phyloP scores from a whole-genome alignment of 2,113 vertebrate genomes.

The Amblyopsis rosae region DNA sequence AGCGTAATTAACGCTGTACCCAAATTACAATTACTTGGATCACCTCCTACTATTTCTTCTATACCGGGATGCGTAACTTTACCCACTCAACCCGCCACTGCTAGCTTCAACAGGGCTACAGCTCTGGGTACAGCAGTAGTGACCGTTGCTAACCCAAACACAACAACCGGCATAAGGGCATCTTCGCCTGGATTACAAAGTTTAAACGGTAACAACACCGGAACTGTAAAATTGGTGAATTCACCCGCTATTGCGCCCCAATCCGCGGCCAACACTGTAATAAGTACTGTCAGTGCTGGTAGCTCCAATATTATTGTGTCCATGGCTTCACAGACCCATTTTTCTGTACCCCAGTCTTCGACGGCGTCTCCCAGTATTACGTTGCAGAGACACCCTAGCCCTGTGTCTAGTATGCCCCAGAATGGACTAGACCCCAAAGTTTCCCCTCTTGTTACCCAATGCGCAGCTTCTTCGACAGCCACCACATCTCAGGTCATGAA shows the following conservation, averaged over 20 bases:
- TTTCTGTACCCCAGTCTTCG: constrained; percentile 51
- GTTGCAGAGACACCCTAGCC: constrained; percentile 68
- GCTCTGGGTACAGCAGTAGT: constrained; percentile 48
- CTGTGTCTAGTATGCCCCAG: constrained; percentile 67
- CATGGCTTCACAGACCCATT: constrained; percentile 40
- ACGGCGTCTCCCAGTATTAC: constrained; percentile 54
- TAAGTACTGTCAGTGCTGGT: constrained; percentile 41
- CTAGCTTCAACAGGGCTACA: constrained; percentile 58
- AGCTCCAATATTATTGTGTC: constrained; percentile 46
- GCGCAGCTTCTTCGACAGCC: constrained; percentile 21
- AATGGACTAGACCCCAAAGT: constrained; percentile 73
- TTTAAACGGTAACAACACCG: constrained; percentile 68
- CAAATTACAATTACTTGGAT: constrained; percentile 62
- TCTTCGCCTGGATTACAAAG: constrained; percentile 58
- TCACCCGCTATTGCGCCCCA: constrained; percentile 32
- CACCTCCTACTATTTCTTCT: constrained; percentile 42
- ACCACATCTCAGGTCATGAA: constrained; percentile 63
- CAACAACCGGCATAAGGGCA: constrained; percentile 39
- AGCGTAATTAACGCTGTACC: constrained; percentile 55
- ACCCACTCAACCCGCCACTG: constrained; percentile 49
- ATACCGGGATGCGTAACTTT: constrained; percentile 69
- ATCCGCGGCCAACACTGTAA: constrained; percentile 32
- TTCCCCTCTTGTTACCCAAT: constrained; percentile 42
- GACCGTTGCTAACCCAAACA: constrained; percentile 25
- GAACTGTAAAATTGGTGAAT: constrained; percentile 60